phyloP scores from a whole-genome alignment of 2,888 invertebrate species.

The Plebejus anna region DNA sequence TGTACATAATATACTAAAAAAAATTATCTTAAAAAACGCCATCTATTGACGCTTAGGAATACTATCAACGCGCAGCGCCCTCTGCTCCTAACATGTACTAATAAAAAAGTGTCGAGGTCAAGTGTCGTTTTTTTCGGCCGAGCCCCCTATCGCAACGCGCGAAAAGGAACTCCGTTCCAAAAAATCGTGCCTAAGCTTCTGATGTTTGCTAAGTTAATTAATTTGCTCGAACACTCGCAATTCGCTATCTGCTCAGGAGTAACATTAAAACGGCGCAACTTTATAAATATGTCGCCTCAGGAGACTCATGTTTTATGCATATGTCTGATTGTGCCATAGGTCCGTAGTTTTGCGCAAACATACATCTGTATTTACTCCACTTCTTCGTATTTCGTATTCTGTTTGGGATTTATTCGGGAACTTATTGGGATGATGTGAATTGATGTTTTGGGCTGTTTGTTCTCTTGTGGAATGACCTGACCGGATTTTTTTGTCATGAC shows the following conservation, averaged over 20 bases:
- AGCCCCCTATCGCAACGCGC: no score
- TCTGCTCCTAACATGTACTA: no score
- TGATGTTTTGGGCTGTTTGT: constrained; percentile 26
- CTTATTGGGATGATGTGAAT: constrained; percentile 30
- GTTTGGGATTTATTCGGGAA: constrained; percentile 32
- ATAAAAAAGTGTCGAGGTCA: no score
- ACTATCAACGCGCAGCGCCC: no score
- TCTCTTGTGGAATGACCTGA: not conserved
- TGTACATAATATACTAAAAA: no score
- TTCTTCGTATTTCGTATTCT: constrained; percentile 38
- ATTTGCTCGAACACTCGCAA: not conserved
- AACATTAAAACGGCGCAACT: constrained; percentile 41
- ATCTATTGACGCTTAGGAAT: no score
- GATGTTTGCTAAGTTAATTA: not conserved
- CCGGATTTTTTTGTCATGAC: not conserved
- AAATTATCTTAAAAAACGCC: no score
- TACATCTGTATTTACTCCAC: constrained; percentile 56
- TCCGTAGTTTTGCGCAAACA: constrained; percentile 60
- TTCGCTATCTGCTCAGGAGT: constrained; percentile 28
- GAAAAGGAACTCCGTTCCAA: no score
- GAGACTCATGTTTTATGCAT: constrained; percentile 75
- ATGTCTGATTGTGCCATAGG: constrained; percentile 67
- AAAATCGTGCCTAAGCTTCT: no score
- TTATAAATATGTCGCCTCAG: constrained; percentile 57
- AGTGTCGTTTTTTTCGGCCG: no score